These are phyloP conservation scores for Nesoenas mayeri DNA, from an alignment of 2,113 vertebrate species.

Conservation along the genomic window DNA sequence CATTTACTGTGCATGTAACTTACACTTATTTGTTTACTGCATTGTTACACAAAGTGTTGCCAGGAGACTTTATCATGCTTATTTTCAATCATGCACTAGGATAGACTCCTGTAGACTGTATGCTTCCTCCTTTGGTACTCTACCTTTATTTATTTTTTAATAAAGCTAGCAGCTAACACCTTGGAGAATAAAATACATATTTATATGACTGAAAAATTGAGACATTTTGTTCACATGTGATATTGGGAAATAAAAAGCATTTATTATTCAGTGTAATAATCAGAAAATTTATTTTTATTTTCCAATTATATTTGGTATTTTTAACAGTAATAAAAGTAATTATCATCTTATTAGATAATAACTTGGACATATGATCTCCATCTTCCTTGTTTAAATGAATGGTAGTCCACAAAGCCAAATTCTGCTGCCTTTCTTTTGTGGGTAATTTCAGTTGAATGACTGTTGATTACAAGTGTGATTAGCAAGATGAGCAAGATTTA, in stretches of 20 bases:
- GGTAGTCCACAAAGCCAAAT: not conserved
- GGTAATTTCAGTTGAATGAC: not conserved
- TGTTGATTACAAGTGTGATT: not conserved
- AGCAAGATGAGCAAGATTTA: not conserved
- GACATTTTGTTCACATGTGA: not conserved
- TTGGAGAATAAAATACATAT: not conserved
- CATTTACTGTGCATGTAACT: not conserved
- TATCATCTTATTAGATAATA: not conserved
- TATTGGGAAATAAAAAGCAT: not conserved
- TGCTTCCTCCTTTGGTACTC: not conserved
- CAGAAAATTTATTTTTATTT: not conserved
- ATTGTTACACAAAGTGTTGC: not conserved
- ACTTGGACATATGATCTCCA: not conserved
- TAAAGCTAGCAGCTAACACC: not conserved
- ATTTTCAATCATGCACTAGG: not conserved
- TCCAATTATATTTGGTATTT: not conserved
- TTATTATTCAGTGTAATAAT: not conserved
- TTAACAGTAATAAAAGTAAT: not conserved
- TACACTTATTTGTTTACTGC: not conserved
- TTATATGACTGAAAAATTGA: not conserved
- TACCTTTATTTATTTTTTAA: not conserved
- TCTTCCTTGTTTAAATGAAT: not conserved
- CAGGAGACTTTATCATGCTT: conserved; percentile 1
- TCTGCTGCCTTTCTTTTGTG: not conserved
- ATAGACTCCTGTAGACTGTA: not conserved